Percentiles rank a stretch among this genome's conserved stretches.
phyloP scores from a whole-genome alignment of 2,888 invertebrate species.

The Pherbina coryleti region DNA sequence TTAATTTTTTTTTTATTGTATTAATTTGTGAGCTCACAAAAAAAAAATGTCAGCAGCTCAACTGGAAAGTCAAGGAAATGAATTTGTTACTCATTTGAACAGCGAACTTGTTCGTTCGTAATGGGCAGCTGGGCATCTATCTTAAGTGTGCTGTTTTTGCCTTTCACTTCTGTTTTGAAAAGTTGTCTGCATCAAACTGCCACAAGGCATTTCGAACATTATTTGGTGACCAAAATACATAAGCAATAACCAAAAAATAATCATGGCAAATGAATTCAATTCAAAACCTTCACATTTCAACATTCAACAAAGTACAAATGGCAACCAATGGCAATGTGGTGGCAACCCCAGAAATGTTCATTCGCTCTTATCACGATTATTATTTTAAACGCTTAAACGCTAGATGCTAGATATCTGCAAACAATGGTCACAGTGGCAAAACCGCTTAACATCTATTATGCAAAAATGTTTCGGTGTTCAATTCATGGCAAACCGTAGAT shows the following conservation, averaged over 20 bases:
- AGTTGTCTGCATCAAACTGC: not conserved
- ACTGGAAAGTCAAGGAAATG: constrained; percentile 11
- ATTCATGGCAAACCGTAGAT: too few species aligned
- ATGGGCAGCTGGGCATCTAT: not conserved
- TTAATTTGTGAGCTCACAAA: not conserved
- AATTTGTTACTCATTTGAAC: not conserved
- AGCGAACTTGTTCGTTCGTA: not conserved
- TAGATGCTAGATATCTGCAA: too few species aligned
- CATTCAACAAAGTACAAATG: too few species aligned
- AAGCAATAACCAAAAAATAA: not conserved
- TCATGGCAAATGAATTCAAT: too few species aligned
- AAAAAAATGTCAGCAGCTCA: not conserved
- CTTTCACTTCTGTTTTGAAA: not conserved
- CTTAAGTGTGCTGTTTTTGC: not conserved
- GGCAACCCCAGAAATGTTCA: too few species aligned
- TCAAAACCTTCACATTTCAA: too few species aligned
- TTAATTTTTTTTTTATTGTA: not conserved
- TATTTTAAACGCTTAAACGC: too few species aligned
- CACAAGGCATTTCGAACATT: not conserved
- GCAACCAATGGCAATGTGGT: too few species aligned
- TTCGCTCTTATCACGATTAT: too few species aligned
- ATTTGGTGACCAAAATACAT: not conserved
- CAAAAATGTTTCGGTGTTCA: too few species aligned
- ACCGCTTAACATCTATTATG: too few species aligned
- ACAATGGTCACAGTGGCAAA: too few species aligned